Base-by-base conservation (phyloP, 2,113 vertebrate genomes). In the Odontesthes bonariensis region DNA sequence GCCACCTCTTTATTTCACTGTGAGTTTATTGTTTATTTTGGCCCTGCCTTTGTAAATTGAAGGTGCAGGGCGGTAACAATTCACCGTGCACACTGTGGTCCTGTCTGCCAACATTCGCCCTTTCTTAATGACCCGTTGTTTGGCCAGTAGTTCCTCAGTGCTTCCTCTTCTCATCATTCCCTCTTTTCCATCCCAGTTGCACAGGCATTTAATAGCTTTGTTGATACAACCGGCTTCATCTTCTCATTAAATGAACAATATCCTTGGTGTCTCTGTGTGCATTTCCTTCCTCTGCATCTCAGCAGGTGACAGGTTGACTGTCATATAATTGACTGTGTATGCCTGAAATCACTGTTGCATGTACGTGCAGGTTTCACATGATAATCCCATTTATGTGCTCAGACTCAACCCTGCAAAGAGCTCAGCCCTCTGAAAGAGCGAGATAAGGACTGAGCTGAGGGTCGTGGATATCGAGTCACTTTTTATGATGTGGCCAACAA, bases 401-500 rank as follows among this genome's bases (percentile, higher is more conserved):
- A 52, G 69, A 75, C 77, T 53, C 72, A 44, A 72, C 60, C 52
- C 63, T 10, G 46, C 6, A 42, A n/a, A 84, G 73, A 20, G 11
- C 65, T 82, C 55, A 47, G 38, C 69, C 72, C 47, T 68, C 84
- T 91, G 90, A 87, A 84, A 76, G 54, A 71, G 54, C 12, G 19
- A 80, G 88, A 92, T 91, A 91, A 89, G 84, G 82, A 69, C 73
- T 14, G 70, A 86, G 86, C 77, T 22, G 61, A 84, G 84, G 84
- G 82, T 88, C 69, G 22, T 55, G 73, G 84, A 86, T 82, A 81
- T 67, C 51, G 79, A 86, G 77, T 74, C 65, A 61, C 59, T 83
- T 86, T 91, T 91, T 86, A 89, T 89, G 86, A 90, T 79, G 85
- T 72, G 76, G 77, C 86, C 86, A 90, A 88, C 86, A 84, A 89